Evolutionary conservation across 2,113 vertebrate species (phyloP).

Genomic region (Phalacrocorax carbo): DNA sequence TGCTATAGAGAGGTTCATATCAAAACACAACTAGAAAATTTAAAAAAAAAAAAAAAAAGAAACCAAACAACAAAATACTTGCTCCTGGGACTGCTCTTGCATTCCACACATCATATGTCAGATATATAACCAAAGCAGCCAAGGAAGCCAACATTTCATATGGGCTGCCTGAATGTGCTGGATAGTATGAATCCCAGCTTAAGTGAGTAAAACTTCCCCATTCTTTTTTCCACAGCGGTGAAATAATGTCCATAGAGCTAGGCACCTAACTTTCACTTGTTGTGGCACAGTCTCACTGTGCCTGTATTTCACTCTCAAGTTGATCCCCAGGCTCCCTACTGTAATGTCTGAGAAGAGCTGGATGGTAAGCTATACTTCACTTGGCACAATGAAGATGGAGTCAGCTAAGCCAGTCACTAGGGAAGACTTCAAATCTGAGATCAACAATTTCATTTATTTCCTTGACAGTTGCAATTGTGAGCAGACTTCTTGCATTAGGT

Average conservation of each 20-base stretch:
- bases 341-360: background rate
- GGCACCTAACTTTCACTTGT: background rate
- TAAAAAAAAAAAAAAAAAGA: rapidly evolving
- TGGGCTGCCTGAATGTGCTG: background rate
- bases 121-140: background rate
- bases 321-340: background rate
- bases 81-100: background rate
- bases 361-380: background rate
- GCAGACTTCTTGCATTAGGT: background rate
- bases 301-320: background rate
- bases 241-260: background rate
- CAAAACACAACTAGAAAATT: background rate
- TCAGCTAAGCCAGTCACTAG: background rate
- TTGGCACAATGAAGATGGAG: background rate
- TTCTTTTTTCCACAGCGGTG: background rate
- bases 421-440: background rate
- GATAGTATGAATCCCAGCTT: background rate
- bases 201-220: background rate
- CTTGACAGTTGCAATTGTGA: background rate
- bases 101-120: background rate
- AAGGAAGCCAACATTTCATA: background rate
- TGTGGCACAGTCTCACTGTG: background rate
- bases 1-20: background rate
- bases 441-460: background rate
- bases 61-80: background rate